Evolutionary conservation across 2,113 vertebrate genomes (phyloP).

Genomic region (Microtus ochrogaster): DNA sequence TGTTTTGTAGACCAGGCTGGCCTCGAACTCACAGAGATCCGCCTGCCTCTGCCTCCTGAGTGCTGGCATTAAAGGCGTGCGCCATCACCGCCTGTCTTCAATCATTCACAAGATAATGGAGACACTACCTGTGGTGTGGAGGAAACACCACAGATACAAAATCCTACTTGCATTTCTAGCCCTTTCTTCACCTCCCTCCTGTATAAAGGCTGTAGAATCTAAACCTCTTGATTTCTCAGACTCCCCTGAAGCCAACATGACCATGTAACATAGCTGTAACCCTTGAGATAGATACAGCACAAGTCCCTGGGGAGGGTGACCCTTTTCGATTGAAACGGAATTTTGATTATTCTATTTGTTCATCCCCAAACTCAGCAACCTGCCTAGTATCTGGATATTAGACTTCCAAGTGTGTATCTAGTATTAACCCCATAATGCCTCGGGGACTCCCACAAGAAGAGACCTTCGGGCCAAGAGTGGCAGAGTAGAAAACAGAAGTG

Average conservation of each 20-base stretch:
- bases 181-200: not conserved
- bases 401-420: not conserved
- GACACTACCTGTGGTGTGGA: not conserved
- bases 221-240: not conserved
- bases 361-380: not conserved
- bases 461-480: not conserved
- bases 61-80: accelerated
- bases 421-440: not conserved
- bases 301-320: not conserved
- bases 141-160: not conserved
- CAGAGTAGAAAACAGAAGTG: accelerated
- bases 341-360: not conserved
- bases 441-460: not conserved
- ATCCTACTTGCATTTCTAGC: not conserved
- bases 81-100: not conserved
- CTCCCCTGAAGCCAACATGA: not conserved
- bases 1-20: too few species aligned
- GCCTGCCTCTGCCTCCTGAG: too few species aligned
- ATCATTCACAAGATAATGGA: not conserved
- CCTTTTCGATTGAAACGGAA: constrained; percentile 6
- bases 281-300: not conserved
- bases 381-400: not conserved
- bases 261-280: not conserved
- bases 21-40: too few species aligned
- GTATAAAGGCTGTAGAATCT: not conserved